Evolutionary conservation across 2,113 vertebrate genomes (phyloP).

Genomic region (Plecotus auritus): DNA sequence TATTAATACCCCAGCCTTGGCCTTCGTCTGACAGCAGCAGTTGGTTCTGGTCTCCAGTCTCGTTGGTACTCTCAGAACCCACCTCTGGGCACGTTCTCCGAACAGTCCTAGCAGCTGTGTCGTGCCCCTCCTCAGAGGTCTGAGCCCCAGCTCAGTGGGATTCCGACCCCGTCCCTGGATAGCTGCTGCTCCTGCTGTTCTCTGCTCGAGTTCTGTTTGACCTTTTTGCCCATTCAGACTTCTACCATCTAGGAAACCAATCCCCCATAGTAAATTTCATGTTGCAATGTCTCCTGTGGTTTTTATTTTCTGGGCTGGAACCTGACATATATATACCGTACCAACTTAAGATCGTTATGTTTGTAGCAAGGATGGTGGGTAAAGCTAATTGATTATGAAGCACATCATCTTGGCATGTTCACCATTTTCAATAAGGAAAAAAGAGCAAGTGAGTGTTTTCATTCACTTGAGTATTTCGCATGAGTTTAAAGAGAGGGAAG

Average conservation of each 20-base stretch:
- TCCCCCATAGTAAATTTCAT: background rate
- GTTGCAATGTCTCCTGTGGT: background rate
- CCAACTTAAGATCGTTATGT: background rate
- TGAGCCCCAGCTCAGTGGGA: background rate
- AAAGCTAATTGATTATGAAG: background rate
- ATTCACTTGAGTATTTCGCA: background rate
- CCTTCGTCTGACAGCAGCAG: background rate
- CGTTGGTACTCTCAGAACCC: background rate
- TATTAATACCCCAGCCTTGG: background rate
- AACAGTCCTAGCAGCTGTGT: background rate
- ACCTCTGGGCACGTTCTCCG: background rate
- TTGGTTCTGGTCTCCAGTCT: background rate
- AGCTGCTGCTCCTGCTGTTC: background rate
- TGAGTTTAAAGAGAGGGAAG: background rate
- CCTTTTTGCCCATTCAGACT: background rate
- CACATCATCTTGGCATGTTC: background rate
- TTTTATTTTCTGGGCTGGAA: conserved; percentile 11
- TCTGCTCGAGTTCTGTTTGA: background rate
- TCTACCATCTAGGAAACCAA: background rate
- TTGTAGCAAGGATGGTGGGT: background rate
- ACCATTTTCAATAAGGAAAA: background rate
- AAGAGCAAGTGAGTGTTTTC: background rate
- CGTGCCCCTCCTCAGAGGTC: background rate
- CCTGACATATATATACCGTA: background rate
- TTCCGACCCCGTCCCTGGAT: background rate